phyloP scores from a whole-genome alignment of 1,140 invertebrate species.

The Brachionus sp. region DNA sequence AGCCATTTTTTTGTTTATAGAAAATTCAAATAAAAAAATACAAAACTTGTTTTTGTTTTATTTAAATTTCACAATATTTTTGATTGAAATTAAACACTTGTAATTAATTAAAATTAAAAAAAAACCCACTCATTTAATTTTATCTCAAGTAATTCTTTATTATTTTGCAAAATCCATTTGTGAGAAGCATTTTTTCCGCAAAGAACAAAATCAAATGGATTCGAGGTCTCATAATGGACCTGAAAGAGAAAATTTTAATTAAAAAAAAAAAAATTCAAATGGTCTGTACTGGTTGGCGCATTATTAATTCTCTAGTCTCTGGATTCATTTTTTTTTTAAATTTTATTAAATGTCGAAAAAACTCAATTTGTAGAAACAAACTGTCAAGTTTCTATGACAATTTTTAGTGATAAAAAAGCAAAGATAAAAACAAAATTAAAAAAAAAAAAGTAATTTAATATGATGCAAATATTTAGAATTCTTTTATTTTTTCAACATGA shows the following conservation, averaged over 20 bases:
- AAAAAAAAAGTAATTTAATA: slow-evolving; percentile 23
- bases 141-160: background rate
- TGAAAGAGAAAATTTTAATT: background rate
- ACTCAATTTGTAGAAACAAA: background rate
- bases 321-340: background rate
- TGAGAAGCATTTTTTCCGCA: background rate
- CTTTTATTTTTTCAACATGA: slow-evolving; percentile 42
- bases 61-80: background rate
- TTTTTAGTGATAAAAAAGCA: background rate
- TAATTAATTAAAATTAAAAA: background rate
- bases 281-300: background rate
- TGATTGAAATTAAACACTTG: slow-evolving; percentile 26
- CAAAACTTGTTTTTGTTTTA: background rate
- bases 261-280: background rate
- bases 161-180: background rate
- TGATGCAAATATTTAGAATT: background rate
- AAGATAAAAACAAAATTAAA: background rate
- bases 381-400: slow-evolving; percentile 33
- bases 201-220: slow-evolving; percentile 23
- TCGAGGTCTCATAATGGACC: background rate
- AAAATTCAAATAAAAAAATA: background rate
- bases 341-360: background rate
- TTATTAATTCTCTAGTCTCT: background rate
- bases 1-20: background rate
- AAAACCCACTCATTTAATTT: slow-evolving; percentile 32